These are phyloP conservation scores for Cirrhinus molitorella DNA, from an alignment of 2,797 vertebrate genomes.

Conservation along the genomic window DNA sequence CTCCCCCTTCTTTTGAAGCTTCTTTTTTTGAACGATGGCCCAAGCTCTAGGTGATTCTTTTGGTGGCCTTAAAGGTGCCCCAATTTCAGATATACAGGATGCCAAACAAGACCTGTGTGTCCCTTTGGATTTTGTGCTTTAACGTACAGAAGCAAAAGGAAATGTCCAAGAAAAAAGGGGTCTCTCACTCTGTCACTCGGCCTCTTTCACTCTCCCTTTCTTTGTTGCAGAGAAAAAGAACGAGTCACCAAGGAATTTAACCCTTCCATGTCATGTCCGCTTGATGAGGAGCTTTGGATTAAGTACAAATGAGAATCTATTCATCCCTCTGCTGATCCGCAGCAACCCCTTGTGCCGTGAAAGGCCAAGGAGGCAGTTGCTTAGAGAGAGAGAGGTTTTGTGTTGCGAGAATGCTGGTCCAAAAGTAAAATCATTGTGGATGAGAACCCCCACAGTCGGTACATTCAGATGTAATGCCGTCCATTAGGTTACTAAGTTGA, in stretches of 20 bases:
- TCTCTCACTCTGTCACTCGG: slow-evolving; percentile 28
- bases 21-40: slow-evolving; percentile 73
- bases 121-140: slow-evolving; percentile 32
- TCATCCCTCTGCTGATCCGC: slow-evolving; percentile 60
- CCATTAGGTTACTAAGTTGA: slow-evolving; percentile 66
- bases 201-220: slow-evolving; percentile 42
- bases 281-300: slow-evolving; percentile 73
- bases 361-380: slow-evolving; percentile 51
- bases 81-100: slow-evolving; percentile 42
- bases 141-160: slow-evolving; percentile 33
- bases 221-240: slow-evolving; percentile 41
- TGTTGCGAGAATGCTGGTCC: slow-evolving; percentile 70
- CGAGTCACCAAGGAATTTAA: slow-evolving; percentile 65
- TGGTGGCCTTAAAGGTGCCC: slow-evolving; percentile 59
- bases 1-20: slow-evolving; percentile 62
- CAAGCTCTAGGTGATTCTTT: slow-evolving; percentile 72
- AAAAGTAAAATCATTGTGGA: slow-evolving; percentile 54
- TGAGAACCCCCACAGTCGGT: slow-evolving; percentile 26
- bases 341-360: slow-evolving; percentile 44
- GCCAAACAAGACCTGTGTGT: slow-evolving; percentile 25
- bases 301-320: slow-evolving; percentile 71
- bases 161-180: slow-evolving; percentile 3
- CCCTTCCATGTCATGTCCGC: slow-evolving; percentile 64
- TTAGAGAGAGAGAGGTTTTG: slow-evolving; percentile 59
- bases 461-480: slow-evolving; percentile 44